Evolutionary conservation across 2,113 vertebrate species (phyloP), one percentile per base, ranked within the genome.

Genomic region (Puntigrus tetrazona): DNA sequence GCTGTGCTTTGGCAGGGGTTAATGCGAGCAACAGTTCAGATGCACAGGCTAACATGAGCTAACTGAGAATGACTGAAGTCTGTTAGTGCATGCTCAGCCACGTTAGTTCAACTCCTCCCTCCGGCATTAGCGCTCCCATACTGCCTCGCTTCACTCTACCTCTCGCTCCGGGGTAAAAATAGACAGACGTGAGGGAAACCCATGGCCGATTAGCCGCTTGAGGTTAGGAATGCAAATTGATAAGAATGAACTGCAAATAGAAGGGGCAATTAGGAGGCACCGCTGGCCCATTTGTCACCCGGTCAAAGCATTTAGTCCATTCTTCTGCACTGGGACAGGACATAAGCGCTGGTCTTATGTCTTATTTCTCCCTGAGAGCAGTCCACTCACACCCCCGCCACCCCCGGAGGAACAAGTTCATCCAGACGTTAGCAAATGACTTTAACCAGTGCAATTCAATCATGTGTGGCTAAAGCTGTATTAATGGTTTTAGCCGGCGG

Each of bases 41-140:
- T 91, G 92, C 93, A 94, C 91, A 92, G 90, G 88, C 89, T 91
- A 90, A 80, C 92, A 92, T 88, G 88, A 89, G 92, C 94, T 95
- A 95, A 63, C 77, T 61, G 43, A 80, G 78, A 80, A 80, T 80
- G 78, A 80, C 78, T 80, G 59, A 47, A 80, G 25, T 80, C 41
- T 67, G 82, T 63, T 83, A 61, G 36, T 73, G 55, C 31, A 59
- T 72, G 65, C 57, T 63, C 77, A 45, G 78, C 57, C 77, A 79
- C 36, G 38, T 63, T 79, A 79, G 36, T 50, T 52, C 67, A 63
- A 45, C 61, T 45, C 76, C 41, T 74, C 63, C 74, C 45, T 75
- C 73, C 7, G 73, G 73, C 83, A 29, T n/a, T 47, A 25, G 16
- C 14, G 34, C 73, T 78, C 43, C 43, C 43, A 25, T 31, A 61